Evolutionary conservation across 2,888 invertebrate species (phyloP).

Genomic region (Portevinia maculata): DNA sequence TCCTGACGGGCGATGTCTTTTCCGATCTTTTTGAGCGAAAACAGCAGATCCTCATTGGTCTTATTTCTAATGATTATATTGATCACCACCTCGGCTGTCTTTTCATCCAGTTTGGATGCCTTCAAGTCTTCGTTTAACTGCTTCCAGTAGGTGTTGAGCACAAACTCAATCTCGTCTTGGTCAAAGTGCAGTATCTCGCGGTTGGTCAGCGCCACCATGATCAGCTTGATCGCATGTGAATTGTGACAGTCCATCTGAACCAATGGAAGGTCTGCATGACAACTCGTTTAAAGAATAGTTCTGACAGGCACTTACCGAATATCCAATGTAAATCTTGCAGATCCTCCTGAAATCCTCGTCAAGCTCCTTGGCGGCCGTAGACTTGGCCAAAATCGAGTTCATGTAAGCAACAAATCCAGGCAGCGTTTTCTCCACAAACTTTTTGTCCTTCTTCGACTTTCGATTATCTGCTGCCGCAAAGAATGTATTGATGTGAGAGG

Average conservation of each 20-base stretch:
- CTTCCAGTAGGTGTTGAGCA: slow-evolving; percentile 80
- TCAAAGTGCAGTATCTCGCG: slow-evolving; percentile 79
- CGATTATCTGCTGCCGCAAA: slow-evolving; percentile 72
- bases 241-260: slow-evolving; percentile 80
- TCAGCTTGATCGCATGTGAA: slow-evolving; percentile 78
- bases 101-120: slow-evolving; percentile 57
- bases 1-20: slow-evolving; percentile 65
- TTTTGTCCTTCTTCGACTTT: slow-evolving; percentile 76
- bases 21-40: slow-evolving; percentile 77
- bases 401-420: slow-evolving; percentile 76
- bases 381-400: slow-evolving; percentile 68
- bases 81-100: slow-evolving; percentile 77
- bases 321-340: slow-evolving; percentile 81
- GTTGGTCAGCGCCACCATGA: slow-evolving; percentile 78
- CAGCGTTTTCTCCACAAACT: slow-evolving; percentile 79
- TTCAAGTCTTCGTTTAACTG: slow-evolving; percentile 79
- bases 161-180: slow-evolving; percentile 80
- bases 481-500: slow-evolving; percentile 69
- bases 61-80: slow-evolving; percentile 80
- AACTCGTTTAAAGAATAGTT: too few relatives aligned
- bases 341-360: slow-evolving; percentile 80
- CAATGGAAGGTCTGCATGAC: neutral
- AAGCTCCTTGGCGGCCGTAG: slow-evolving; percentile 51
- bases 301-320: slow-evolving; percentile 79
- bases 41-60: slow-evolving; percentile 80